phyloP scores from a whole-genome alignment of 1,140 invertebrate genomes.

The Drosophila kikkawai region DNA sequence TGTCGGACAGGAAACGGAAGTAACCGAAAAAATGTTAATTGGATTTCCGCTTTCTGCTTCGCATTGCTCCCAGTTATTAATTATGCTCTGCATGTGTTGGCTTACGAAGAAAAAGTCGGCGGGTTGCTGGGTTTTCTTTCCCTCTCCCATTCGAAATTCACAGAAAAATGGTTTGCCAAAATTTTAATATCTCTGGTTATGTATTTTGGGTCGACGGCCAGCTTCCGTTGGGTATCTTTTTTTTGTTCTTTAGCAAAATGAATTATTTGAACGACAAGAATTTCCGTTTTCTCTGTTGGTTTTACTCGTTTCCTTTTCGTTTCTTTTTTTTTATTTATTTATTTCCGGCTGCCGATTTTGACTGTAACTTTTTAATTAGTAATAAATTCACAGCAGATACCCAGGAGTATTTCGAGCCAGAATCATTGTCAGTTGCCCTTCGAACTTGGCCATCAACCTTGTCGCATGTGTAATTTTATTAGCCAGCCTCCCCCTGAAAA shows the following conservation, averaged over 20 bases:
- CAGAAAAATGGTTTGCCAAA: slow-evolving; percentile 35
- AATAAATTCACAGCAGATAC: slow-evolving; percentile 18
- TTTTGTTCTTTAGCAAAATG: slow-evolving; percentile 29
- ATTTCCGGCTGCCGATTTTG: slow-evolving; percentile 9
- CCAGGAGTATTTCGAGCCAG: slow-evolving; percentile 1
- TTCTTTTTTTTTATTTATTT: slow-evolving; percentile 6
- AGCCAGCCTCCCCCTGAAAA: slow-evolving; percentile 37
- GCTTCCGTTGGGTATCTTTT: slow-evolving; percentile 30
- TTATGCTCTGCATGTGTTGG: slow-evolving; percentile 50
- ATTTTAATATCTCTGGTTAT: slow-evolving; percentile 45
- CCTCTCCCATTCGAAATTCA: slow-evolving; percentile 1
- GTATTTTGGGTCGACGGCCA: slow-evolving; percentile 34
- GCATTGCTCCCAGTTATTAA: slow-evolving; percentile 42
- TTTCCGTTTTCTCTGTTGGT: slow-evolving; percentile 25
- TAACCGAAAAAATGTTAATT: slow-evolving; percentile 73
- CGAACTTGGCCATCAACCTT: slow-evolving; percentile 49
- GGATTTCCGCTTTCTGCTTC: slow-evolving; percentile 62
- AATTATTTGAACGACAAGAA: slow-evolving; percentile 48
- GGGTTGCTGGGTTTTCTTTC: not conserved
- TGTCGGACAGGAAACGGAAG: slow-evolving; percentile 49
- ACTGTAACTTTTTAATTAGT: slow-evolving; percentile 33
- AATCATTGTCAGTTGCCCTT: slow-evolving; percentile 8
- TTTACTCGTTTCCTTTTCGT: not conserved
- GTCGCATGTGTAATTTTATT: slow-evolving; percentile 66
- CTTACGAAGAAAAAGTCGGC: slow-evolving; percentile 22